Evolutionary conservation across 23 tunicate genomes (phyloP), one percentile per base, ranked within the genome.

Genomic region (Clavelina lepadiformis): DNA sequence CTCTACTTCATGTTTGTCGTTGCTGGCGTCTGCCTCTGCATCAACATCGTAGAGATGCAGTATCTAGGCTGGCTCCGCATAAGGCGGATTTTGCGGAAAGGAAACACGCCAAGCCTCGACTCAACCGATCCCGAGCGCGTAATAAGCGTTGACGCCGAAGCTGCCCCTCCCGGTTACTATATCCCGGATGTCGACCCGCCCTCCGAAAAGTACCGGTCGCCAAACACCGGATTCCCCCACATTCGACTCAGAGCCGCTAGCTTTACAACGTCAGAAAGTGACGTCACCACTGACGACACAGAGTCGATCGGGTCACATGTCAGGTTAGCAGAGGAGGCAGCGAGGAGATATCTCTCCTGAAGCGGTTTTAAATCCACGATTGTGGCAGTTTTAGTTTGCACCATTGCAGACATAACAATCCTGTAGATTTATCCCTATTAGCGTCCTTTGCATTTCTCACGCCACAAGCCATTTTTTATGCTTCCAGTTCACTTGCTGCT

Each of bases 161-260:
- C 82, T 4, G 86, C 95, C 24, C 95, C 95, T 2, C 95, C 86
- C 2, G 95, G 95, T 3, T 86, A 78, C 36, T 86, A 86, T 58
- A 86, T 86, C 20, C 95, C 95, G 0, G 81, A 86, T 46, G 86
- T 86, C 15, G 76, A 86, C 35, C 95, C 95, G 1, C 95, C 95
- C 7, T 36, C 62, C 0, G 79, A 70, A 19, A 63, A 59, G 53
- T 85, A 85, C 62, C 67, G 74, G 0, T 77, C 83, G n/a, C 83
- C 94, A 22, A 60, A 69, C 0, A 66, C 67, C 73, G 94, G 94
- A 8, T 86, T 86, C 60, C 95, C 95, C 3, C 81, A 63, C 3
- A 75, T 86, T 32, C 63, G 95, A 71, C 41, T 86, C 31, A 68
- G 71, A 6, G 82, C 82, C 1, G 95, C 80, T 35, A 86, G 95